Evolutionary conservation across 2,113 vertebrate species (phyloP), one percentile per base, ranked within the genome.

Genomic region (Gavialis gangeticus): DNA sequence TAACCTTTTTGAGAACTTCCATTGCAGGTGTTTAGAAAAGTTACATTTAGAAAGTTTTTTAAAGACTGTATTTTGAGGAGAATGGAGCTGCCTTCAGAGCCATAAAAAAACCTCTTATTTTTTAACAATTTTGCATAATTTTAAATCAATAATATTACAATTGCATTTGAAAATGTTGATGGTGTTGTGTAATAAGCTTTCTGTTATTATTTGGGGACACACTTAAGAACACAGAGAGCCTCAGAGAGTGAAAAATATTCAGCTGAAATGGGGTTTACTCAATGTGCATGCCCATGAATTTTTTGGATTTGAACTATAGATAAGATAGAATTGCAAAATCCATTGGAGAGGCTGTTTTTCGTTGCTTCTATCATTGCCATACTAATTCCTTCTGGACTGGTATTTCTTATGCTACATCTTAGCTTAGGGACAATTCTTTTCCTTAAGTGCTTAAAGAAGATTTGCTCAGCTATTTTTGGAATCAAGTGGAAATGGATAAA

Each of bases 81-180:
- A 9, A 75, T 10, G 13, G 37, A 58, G 17, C 12, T 66, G 9
- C 46, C 9, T 46, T 64, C 73, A 58, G 16, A 90, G 34, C 34
- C 34, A 89, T 69, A 19, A 71, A 10, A 3, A 58, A 82, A 60
- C 75, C 4, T 83, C 78, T 79, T 59, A 87, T 87, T 91, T 14
- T 59, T 88, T 89, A 89, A 19, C 34, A 2, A 10, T 77, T 12
- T 85, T 94, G 88, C 62, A 89, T 87, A 83, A 79, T 46, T 9
- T 46, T 46, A 92, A 92, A 3, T 24, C 83, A 69, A 85, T 46
- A 24, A 57, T 71, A 56, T 24, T 83, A 37, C 24, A 82, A 63
- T 82, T 64, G 30, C 7, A 89, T 80, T 88, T 85, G 34, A 78
- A 82, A 85, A 92, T 90, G 80, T 9, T 27, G 15, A 10, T 21